These are phyloP conservation scores for Daubentonia madagascariensis DNA, from an alignment of 2,113 vertebrate species.

Conservation along the genomic window DNA sequence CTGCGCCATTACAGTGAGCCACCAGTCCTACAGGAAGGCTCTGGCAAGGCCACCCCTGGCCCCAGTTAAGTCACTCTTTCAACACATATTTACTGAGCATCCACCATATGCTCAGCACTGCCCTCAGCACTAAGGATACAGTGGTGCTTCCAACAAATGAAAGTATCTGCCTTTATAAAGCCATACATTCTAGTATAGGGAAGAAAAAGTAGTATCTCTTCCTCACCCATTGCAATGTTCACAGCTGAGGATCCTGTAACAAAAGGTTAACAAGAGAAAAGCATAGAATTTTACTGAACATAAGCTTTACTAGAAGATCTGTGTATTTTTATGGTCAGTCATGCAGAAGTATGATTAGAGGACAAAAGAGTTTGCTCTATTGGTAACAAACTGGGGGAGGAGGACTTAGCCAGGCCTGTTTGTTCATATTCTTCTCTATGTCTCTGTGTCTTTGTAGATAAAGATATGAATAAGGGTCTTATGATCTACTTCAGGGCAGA, in stretches of 20 bases:
- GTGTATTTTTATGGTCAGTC: not conserved
- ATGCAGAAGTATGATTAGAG: not conserved
- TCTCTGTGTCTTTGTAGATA: not conserved
- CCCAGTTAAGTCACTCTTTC: not conserved
- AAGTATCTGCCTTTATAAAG: not conserved
- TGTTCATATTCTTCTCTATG: not conserved
- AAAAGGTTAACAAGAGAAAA: not conserved
- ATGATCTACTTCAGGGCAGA: not conserved
- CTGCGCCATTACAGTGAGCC: not conserved
- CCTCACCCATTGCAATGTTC: not conserved
- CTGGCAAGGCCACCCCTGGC: not conserved
- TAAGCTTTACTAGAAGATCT: not conserved
- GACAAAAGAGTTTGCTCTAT: not conserved
- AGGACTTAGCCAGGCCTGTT: not conserved
- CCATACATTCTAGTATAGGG: not conserved
- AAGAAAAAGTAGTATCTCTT: not conserved
- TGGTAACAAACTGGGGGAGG: not conserved
- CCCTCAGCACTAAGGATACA: not conserved
- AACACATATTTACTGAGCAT: not conserved
- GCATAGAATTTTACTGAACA: not conserved
- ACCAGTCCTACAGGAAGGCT: not conserved
- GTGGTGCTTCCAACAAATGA: not conserved
- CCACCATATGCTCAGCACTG: not conserved
- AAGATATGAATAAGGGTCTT: not conserved
- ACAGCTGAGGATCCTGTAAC: not conserved